Evolutionary conservation across 2,113 vertebrate species (phyloP), one percentile per base, ranked within the genome.

Genomic region (Castor canadensis): DNA sequence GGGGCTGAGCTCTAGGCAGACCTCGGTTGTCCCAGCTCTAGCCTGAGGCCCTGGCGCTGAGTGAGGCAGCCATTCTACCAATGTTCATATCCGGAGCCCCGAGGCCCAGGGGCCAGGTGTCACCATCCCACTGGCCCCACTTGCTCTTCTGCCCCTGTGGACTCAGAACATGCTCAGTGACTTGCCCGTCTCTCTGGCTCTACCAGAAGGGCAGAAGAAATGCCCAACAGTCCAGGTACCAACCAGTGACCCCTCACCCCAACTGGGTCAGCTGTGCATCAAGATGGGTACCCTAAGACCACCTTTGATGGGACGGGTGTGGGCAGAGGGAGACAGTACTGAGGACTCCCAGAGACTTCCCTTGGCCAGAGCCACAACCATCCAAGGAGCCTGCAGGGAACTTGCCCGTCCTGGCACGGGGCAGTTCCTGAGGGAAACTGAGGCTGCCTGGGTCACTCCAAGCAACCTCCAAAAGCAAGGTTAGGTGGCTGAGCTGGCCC

Each of bases 121-220:
- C 11, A 26, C 11, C 6, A 1, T 12, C 0, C 30, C 49, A 60
- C 3, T 1, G 10, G 12, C 20, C 47, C 66, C 30, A 13, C 6
- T 52, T 19, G 47, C 32, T 67, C 12, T 43, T 43, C 15, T 5
- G 62, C 32, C 43, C 5, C 60, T 38, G 19, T 13, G 47, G 30
- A 69, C 58, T 9, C 71, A 64, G 22, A n/a, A 10, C 0, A 0
- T 15, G 32, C 12, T 38, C 45, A 11, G 17, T 35, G 35, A 77
- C 43, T 32, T 35, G 56, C 3, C n/a, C 32, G 12, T 79, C 5
- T 47, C 49, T 28, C 22, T 3, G 17, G 3, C 1, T 72, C 83
- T 79, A 85, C 52, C 64, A 38, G 9, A 72, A 81, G 60, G 62
- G 56, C 40, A 10, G 40, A 91, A 82, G 43, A 75, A 92, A 82